Base-by-base conservation (phyloP, 2,888 invertebrate genomes). In the Hirudinaria manillensis region DNA sequence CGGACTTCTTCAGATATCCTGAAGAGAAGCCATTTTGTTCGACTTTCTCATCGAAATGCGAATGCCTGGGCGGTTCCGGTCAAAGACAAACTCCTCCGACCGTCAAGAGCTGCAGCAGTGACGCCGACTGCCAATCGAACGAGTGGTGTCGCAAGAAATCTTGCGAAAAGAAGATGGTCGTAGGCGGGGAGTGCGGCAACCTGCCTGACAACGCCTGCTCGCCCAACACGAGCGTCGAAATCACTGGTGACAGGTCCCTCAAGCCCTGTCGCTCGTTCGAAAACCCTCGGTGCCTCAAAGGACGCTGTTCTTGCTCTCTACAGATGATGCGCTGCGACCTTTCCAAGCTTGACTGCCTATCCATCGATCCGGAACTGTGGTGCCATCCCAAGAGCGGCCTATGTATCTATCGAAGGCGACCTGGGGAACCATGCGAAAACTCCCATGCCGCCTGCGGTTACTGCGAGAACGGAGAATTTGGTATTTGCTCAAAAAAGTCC, bases 231-330 rank as follows among this genome's bases (percentile, higher is more conserved):
- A 45, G 45, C 45, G 45, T 45, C 45, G 45, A 45, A 45, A 10
- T 45, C 45, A 45, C 45, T 45, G 45, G 45, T 16, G 45, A 45
- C 61, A 29, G 61, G 29, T 27, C 29, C 21, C 24, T 61, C 24
- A 19, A 13, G 24, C 6, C 24, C 13, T 61, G 61, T 29, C 24
- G 29, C 6, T 10, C 3, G 2, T 61, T 29, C 10, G 61, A 61
- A 16, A 61, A 61, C 24, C 1, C 24, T 0, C 61, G 29, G 7
- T 61, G 61, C 61, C 61, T 61, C 29, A 61, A 27, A n/a, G 61
- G 61, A 27, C 61, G 61, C 61, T 61, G 61, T n/a, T 24, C 29
- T 61, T 61, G 61, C 61, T 24, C 13, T 61, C 29, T 61, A n/a
- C 24, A 7, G 13, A 61, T 27, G 29, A 61, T 61, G 0, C 61